Evolutionary conservation across 2,797 vertebrate genomes (phyloP).

Genomic region (Sphaeramia orbicularis): DNA sequence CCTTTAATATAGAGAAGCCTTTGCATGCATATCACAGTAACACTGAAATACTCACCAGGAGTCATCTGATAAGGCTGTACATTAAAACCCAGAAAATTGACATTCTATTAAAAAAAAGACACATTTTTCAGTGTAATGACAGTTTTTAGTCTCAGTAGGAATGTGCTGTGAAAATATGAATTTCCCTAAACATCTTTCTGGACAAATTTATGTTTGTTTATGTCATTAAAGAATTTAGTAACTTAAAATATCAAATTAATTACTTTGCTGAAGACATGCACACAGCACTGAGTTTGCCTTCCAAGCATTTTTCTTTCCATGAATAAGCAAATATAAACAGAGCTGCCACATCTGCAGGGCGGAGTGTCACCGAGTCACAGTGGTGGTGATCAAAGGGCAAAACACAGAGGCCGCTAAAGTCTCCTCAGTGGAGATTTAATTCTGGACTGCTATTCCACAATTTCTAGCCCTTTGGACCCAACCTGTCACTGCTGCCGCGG

Average conservation of each 20-base stretch:
- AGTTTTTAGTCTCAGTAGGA: too few species aligned
- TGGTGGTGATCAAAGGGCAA: not conserved
- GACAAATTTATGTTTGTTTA: not conserved
- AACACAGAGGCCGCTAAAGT: not conserved
- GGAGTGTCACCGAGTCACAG: not conserved
- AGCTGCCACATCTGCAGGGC: not conserved
- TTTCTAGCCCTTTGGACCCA: slow-evolving; percentile 7
- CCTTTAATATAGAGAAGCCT: slow-evolving; percentile 15
- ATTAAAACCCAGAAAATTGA: slow-evolving; percentile 3
- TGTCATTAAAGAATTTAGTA: not conserved
- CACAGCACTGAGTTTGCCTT: not conserved
- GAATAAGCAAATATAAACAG: not conserved
- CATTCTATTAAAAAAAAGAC: slow-evolving; percentile 3
- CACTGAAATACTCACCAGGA: not conserved
- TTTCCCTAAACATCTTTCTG: not conserved
- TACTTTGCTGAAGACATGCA: not conserved
- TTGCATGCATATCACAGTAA: slow-evolving; percentile 24
- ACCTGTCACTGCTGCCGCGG: slow-evolving; percentile 10
- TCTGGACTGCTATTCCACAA: slow-evolving; percentile 7
- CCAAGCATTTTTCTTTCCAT: not conserved
- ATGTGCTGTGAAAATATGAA: too few species aligned
- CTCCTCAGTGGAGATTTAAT: slow-evolving; percentile 8
- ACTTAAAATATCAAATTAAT: not conserved
- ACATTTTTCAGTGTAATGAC: too few species aligned
- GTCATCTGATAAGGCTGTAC: slow-evolving; percentile 2